Conservation (phyloP, 2,113 vertebrate species). For the Rissa tridactyla region DNA sequence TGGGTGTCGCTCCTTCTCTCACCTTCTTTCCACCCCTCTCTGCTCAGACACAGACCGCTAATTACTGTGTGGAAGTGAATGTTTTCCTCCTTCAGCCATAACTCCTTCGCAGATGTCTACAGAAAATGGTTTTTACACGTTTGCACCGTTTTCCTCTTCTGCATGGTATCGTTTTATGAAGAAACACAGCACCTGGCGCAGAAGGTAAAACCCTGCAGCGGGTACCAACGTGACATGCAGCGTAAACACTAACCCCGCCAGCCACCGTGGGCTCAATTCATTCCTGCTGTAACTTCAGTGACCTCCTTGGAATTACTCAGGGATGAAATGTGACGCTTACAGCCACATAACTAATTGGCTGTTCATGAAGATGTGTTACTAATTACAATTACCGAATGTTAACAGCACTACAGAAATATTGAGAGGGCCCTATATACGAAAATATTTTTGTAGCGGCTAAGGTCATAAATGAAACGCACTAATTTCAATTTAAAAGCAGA, state of each 20-base stretch:
- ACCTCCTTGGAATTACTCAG: neutral
- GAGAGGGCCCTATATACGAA: neutral
- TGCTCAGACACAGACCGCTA: neutral
- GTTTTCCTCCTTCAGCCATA: neutral
- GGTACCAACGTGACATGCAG: neutral
- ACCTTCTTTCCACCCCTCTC: neutral
- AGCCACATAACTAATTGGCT: neutral
- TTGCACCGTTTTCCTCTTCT: neutral
- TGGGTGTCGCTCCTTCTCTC: neutral
- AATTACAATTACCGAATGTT: conserved; percentile 26
- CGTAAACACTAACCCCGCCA: neutral
- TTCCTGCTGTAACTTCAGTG: neutral
- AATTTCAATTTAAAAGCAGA: conserved; percentile 22
- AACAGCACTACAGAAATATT: neutral
- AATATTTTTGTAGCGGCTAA: conserved; percentile 30
- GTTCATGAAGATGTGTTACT: neutral
- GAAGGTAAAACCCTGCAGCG: neutral
- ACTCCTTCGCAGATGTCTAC: neutral
- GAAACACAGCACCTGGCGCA: neutral
- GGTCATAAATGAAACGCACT: neutral
- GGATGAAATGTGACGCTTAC: neutral
- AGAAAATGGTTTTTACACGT: neutral
- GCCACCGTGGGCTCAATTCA: neutral
- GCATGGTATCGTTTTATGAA: neutral
- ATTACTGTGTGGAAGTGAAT: neutral